These are phyloP conservation scores for Helicoverpa armigera DNA, from an alignment of 1,140 invertebrate genomes.

Conservation along the genomic window DNA sequence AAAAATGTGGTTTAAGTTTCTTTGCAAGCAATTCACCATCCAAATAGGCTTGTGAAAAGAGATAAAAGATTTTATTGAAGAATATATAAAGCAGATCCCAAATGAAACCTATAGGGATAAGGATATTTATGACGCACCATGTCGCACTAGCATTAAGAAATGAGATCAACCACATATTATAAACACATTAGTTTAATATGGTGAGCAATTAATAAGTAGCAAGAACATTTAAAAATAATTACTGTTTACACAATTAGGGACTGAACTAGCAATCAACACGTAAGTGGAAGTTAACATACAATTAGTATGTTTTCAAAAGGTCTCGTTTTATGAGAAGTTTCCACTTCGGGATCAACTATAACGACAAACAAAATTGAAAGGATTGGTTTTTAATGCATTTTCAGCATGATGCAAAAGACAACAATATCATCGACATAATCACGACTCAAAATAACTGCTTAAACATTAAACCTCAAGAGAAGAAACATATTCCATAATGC, in stretches of 20 bases:
- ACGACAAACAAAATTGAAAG: not conserved
- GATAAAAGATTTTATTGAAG: no score
- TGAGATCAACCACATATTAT: slow-evolving; percentile 41
- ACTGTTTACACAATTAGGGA: slow-evolving; percentile 48
- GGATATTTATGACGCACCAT: slow-evolving; percentile 5
- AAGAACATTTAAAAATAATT: slow-evolving; percentile 47
- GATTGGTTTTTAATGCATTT: not conserved
- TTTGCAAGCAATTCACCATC: no score
- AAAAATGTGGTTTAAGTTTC: not conserved
- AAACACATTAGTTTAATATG: slow-evolving; percentile 45
- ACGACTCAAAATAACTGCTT: not conserved
- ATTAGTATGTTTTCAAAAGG: slow-evolving; percentile 77
- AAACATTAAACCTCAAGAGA: not conserved
- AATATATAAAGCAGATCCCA: no score
- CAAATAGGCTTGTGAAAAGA: no score
- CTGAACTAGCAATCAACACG: slow-evolving; percentile 33
- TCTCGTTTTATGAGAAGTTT: slow-evolving; percentile 72
- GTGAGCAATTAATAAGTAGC: slow-evolving; percentile 39
- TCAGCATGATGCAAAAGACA: no score
- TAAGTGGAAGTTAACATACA: slow-evolving; percentile 73
- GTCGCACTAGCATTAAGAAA: slow-evolving; percentile 6
- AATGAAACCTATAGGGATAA: no score
- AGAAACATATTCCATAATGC: no score
- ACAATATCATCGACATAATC: not conserved
- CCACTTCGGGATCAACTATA: slow-evolving; percentile 49